Evolutionary conservation across 2,113 vertebrate species (phyloP), one percentile per base, ranked within the genome.

Genomic region (Carlito syrichta): DNA sequence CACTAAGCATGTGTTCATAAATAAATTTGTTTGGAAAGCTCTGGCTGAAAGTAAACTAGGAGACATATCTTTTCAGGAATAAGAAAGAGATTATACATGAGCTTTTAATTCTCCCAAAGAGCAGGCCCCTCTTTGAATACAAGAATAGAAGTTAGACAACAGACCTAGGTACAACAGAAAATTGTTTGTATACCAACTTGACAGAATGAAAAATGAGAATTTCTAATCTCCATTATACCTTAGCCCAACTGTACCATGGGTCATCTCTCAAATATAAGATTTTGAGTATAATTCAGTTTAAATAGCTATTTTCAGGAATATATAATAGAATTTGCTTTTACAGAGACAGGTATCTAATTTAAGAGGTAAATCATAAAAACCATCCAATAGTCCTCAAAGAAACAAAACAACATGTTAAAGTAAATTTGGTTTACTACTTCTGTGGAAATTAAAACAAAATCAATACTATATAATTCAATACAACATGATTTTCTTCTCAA

Each of bases 401-500:
- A 89, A 92, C 0, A 63, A 11, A 48, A n/a, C 48, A 48, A n/a
- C 48, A 43, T 22, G 4, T 83, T 68, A n/a, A 69, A 68, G 16
- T 82, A 40, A 91, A 63, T n/a, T 45, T 89, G 40, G 30, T 79
- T 81, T 92, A 45, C 62, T 79, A 71, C 4, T n/a, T 89, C 45
- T 54, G 7, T 86, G 56, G 74, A 93, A 69, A 84, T 81, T n/a
- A 85, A 52, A 38, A 6, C 17, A 79, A 81, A 91, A 58, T n/a
- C 50, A 84, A 16, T 50, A 85, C 38, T 86, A 16, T 43, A 22
- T 95, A 96, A 94, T 83, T 91, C 82, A 85, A 58, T 27, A 93
- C 38, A 79, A 77, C 66, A 79, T 63, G 79, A 83, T 89, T 81
- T 83, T 74, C 69, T 86, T 25, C 48, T 86, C 58, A 96, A 92